Conservation (phyloP, 2,888 invertebrate genomes). For the Cremastinae sp. region DNA sequence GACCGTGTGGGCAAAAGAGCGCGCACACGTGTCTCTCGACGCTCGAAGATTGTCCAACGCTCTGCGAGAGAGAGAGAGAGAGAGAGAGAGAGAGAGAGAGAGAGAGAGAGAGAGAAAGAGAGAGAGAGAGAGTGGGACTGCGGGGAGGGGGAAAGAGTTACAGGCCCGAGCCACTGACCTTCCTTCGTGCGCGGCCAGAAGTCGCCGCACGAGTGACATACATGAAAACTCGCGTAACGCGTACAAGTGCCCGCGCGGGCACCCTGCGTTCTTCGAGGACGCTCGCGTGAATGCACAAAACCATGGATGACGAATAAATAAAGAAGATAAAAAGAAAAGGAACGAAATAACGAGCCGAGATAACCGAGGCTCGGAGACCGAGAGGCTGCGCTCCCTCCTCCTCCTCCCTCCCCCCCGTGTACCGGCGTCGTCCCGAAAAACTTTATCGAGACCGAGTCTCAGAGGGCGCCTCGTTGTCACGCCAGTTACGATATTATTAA, state of each 20-base stretch:
- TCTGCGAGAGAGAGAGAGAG: not conserved
- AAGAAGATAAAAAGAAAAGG: not conserved
- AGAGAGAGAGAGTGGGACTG: conserved; percentile 17
- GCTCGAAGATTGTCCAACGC: too few relatives aligned
- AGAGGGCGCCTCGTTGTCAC: too few relatives aligned
- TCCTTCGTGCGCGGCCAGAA: conserved; percentile 55
- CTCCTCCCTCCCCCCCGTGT: too few relatives aligned
- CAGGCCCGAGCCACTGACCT: conserved; percentile 63
- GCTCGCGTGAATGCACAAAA: conserved; percentile 5
- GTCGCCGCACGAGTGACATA: conserved; percentile 51
- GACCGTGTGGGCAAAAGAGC: conserved; percentile 4
- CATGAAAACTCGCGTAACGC: conserved; percentile 36
- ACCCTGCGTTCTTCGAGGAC: not conserved
- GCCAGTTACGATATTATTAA: too few relatives aligned
- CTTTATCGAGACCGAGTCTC: too few relatives aligned
- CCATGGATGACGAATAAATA: not conserved
- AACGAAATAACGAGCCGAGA: too few relatives aligned
- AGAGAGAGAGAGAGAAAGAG: too few relatives aligned
- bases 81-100: too few relatives aligned
- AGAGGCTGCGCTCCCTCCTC: too few relatives aligned
- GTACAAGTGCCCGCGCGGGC: conserved; percentile 1
- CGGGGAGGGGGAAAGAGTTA: not conserved
- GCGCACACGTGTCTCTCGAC: not conserved
- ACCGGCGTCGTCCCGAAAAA: too few relatives aligned
- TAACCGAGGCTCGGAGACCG: too few relatives aligned